Percentiles rank a stretch among this genome's conserved stretches.
These are phyloP conservation scores for Temnothorax ravouxi DNA, from an alignment of 2,888 invertebrate genomes.

Conservation along the genomic window DNA sequence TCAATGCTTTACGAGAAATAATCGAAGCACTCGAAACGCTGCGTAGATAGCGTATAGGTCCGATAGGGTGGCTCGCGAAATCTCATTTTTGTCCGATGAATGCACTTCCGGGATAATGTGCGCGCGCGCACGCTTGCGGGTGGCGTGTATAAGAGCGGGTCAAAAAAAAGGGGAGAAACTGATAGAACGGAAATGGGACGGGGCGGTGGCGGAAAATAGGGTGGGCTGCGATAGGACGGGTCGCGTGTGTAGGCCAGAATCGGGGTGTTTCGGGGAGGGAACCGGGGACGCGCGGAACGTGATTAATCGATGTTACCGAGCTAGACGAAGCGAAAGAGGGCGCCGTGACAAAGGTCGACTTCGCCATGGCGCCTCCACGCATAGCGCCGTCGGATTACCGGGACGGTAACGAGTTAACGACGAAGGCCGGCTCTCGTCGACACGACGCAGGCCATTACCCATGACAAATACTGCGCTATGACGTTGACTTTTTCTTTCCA, in stretches of 20 bases:
- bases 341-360: slow-evolving; percentile 75
- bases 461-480: slow-evolving; percentile 74
- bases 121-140: not conserved
- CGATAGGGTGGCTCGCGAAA: slow-evolving; percentile 45
- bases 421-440: slow-evolving; percentile 69
- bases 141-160: slow-evolving; percentile 20
- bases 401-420: slow-evolving; percentile 76
- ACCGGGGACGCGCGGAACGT: slow-evolving; percentile 61
- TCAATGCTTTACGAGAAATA: not conserved
- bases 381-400: slow-evolving; percentile 72
- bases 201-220: slow-evolving; percentile 61
- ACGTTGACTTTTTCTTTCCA: slow-evolving; percentile 67
- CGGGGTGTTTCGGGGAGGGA: slow-evolving; percentile 18
- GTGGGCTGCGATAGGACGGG: slow-evolving; percentile 45
- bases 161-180: slow-evolving; percentile 40
- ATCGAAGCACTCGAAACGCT: slow-evolving; percentile 25
- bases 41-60: slow-evolving; percentile 5
- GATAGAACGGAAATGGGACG: slow-evolving; percentile 51
- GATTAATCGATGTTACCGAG: slow-evolving; percentile 77
- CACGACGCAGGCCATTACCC: slow-evolving; percentile 76
- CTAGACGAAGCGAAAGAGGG: slow-evolving; percentile 72
- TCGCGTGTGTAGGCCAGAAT: slow-evolving; percentile 33
- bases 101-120: slow-evolving; percentile 62
- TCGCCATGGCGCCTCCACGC: slow-evolving; percentile 74
- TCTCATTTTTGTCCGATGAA: slow-evolving; percentile 62